Base-by-base conservation (phyloP, 2,888 invertebrate species). In the Drosophila paranaensis region DNA sequence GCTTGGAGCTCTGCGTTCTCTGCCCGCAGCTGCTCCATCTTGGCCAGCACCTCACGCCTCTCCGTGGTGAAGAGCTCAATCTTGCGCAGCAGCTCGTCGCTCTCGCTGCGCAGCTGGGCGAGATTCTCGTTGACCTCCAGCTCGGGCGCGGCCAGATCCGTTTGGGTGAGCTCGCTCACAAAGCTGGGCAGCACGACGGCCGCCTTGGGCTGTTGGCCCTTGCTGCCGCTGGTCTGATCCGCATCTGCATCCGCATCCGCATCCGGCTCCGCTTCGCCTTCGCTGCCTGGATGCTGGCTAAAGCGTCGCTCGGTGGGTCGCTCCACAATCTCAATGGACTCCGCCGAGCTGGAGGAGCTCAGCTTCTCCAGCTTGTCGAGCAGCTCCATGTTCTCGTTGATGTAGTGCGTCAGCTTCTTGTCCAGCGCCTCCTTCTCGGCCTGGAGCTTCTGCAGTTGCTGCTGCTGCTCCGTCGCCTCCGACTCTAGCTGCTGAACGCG, bases 261-360 rank as follows among this genome's bases (percentile, higher is more conserved):
- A 13, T 60, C 63, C n/a, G 57, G 25, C 4, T 46, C 54, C 8
- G 51, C 58, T 43, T 87, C 77, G 14, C 81, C 78, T 25, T 81
- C 80, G 45, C 83, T 79, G 16, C 77, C 79, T 6, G 77, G 69
- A 56, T 90, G 82, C 58, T 91, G 92, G 11, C 51, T 60, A 5
- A 79, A 77, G n/a, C 60, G 79, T 0, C 79, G 75, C 30, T 79
- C 77, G 0, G 57, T 71, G 69, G 96, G 93, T 14, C 95, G 85
- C 94, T 96, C 96, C 1, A 96, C 96, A 69, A 96, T 96, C 93
- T 96, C 96, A 58, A 96, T 96, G 54, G 96, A 96, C 92, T 96
- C 96, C 5, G 95, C 96, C 0, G 96, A 96, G 60, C 96, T 96
- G 2, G 95, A 95, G 88, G 96, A 96, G 64, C 95, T 96, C 6